These are phyloP conservation scores for Notothenia coriiceps DNA, from an alignment of 2,113 vertebrate genomes.

Conservation along the genomic window DNA sequence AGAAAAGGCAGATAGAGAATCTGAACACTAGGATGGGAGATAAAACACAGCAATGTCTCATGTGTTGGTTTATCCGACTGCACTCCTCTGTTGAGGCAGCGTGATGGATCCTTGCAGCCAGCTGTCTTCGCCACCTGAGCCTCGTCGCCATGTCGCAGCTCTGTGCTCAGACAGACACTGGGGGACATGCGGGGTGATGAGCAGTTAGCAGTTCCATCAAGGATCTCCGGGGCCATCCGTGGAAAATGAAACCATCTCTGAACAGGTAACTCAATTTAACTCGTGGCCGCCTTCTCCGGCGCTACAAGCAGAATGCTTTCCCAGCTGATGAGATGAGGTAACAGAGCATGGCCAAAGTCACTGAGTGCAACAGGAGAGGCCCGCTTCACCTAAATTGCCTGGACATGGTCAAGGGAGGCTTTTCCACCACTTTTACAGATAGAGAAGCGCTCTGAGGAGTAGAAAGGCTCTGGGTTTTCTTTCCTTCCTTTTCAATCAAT, in stretches of 20 bases:
- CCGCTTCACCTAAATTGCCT: conserved; percentile 71
- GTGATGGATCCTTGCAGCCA: conserved; percentile 59
- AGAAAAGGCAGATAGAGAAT: background rate
- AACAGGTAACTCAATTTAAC: conserved; percentile 85
- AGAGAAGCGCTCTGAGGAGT: conserved; percentile 56
- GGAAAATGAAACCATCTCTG: conserved; percentile 82
- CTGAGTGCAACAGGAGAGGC: conserved; percentile 73
- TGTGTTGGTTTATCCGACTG: conserved; percentile 35
- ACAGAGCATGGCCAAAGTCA: conserved; percentile 77
- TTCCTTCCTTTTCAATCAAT: conserved; percentile 77
- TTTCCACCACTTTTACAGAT: conserved; percentile 67
- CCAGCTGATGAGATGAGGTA: conserved; percentile 82
- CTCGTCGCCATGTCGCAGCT: conserved; percentile 33
- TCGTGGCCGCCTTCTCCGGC: conserved; percentile 69
- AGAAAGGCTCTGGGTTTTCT: conserved; percentile 64
- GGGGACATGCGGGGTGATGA: conserved; percentile 72
- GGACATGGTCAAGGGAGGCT: conserved; percentile 75
- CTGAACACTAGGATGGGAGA: background rate
- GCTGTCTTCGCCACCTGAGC: conserved; percentile 62
- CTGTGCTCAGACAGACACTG: conserved; percentile 64
- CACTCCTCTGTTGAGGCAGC: conserved; percentile 33
- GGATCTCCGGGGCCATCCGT: conserved; percentile 74
- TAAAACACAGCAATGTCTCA: conserved; percentile 18
- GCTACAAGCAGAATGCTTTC: conserved; percentile 80
- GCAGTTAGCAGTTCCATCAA: conserved; percentile 81